Evolutionary conservation across 2,113 vertebrate species (phyloP), one percentile per base, ranked within the genome.

Genomic region (Anseranas semipalmata): DNA sequence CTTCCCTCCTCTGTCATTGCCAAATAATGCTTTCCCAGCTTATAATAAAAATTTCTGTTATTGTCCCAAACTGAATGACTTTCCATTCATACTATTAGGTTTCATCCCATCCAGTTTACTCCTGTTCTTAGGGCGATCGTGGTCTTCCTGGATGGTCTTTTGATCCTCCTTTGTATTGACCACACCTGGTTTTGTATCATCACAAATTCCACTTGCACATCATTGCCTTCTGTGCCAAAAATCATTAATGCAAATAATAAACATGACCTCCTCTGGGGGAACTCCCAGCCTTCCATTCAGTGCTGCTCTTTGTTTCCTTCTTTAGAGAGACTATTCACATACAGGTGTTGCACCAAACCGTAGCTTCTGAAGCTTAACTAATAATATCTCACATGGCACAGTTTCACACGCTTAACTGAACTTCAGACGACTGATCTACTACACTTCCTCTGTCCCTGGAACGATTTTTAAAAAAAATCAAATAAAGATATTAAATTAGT

Each of bases 181-280:
- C 96, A 85, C 95, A 95, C 96, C 96, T 95, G 81, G 87, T 76
- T 95, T 89, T 94, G 94, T 89, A 73, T 96, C 89, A 89, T 87
- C 74, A 79, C 66, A 79, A 93, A 96, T 95, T 94, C 94, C 78
- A 39, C 81, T 96, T 50, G 94, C 95, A 96, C 87, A 79, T 91
- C 74, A 79, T 32, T 93, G 94, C 89, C 71, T 94, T 79, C 66
- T 39, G 74, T 85, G 93, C 89, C 96, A 95, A 82, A 96, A 96
- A 93, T 68, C 87, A 89, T 75, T 83, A 94, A 82, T 94, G 89
- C 93, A 96, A 97, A 96, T 77, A 85, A 45, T 78, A n/a, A 85
- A 74, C n/a, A 14, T 45, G 73, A 94, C 66, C 85, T 94, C 39
- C 77, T 46, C 52, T 0, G 7, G 91, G 70, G 89, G 74, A 97